Evolutionary conservation across 2,888 invertebrate species (phyloP), one percentile per base, ranked within the genome.

Genomic region (Torymus aiolomorphi): DNA sequence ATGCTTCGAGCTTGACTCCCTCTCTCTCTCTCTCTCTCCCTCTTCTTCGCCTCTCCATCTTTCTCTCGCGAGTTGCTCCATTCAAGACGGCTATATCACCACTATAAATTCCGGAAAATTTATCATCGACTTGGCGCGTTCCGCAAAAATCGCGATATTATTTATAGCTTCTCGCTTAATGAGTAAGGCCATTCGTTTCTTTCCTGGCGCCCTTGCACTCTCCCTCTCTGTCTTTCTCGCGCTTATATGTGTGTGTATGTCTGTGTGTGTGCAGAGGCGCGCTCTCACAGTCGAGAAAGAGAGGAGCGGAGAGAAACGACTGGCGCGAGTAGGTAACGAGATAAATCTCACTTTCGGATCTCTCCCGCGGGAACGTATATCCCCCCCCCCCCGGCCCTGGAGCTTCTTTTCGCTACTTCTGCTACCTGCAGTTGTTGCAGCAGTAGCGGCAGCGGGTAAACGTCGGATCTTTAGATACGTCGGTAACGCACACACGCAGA

Each of bases 281-380:
- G 52, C n/a, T 2, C 14, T 52, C 11, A 59, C 42, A 77, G 76
- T 12, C 52, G 51, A 80, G 78, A 82, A 67, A 54, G 59, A 67
- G 67, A 57, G 14, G 18, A 71, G 63, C 51, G 66, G 18, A 51
- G 66, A 76, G 63, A 62, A 18, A 63, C 20, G 31, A 20, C 51
- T 18, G 49, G 59, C 72, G 77, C 75, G 71, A 82, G 76, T 83
- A 78, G 79, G 80, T 83, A 77, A 84, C 83, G 83, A 84, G 85
- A 85, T 84, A 84, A 86, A 86, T 86, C 85, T 86, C 85, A 84
- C 84, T 86, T 86, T 84, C 82, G 83, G 83, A 85, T 85, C 84
- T 84, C 80, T 81, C 83, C 80, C 80, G 76, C 74, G 80, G 83
- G 82, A 83, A 83, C 78, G 80, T 80, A 84, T 81, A 72, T 76